These are phyloP conservation scores for Cavia porcellus DNA, from an alignment of 2,113 vertebrate genomes.

Conservation along the genomic window DNA sequence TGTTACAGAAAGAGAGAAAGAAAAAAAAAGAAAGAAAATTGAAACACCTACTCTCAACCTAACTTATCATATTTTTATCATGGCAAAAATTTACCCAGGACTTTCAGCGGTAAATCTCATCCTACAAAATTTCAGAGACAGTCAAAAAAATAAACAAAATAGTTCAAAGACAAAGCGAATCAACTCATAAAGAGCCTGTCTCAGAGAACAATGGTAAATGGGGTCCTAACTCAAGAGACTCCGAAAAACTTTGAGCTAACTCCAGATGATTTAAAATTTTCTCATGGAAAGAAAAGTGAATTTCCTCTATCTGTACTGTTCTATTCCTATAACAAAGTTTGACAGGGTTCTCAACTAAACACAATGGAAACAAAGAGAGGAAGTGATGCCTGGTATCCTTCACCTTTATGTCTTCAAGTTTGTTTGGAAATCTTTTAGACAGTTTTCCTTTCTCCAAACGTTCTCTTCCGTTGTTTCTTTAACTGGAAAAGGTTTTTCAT, in stretches of 20 bases:
- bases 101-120: neutral
- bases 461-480: slow-evolving; percentile 81
- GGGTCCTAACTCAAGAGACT: slow-evolving; percentile 55
- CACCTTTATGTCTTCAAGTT: slow-evolving; percentile 81
- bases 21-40: neutral
- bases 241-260: slow-evolving; percentile 71
- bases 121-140: slow-evolving; percentile 58
- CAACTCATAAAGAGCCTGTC: slow-evolving; percentile 49
- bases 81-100: slow-evolving; percentile 34
- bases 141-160: slow-evolving; percentile 51
- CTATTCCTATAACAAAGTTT: slow-evolving; percentile 75
- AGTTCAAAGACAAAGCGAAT: slow-evolving; percentile 63
- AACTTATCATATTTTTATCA: slow-evolving; percentile 33
- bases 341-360: slow-evolving; percentile 64
- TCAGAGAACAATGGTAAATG: slow-evolving; percentile 66
- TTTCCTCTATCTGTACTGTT: slow-evolving; percentile 76
- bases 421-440: slow-evolving; percentile 78
- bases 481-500: slow-evolving; percentile 60
- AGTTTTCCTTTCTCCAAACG: slow-evolving; percentile 80
- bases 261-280: slow-evolving; percentile 67
- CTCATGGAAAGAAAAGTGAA: slow-evolving; percentile 73
- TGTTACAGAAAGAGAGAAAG: neutral
- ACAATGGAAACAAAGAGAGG: slow-evolving; percentile 82
- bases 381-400: slow-evolving; percentile 73
- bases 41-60: neutral